A percentile compares a stretch with the other conserved stretches of the same genome.
These are phyloP conservation scores for Lutraria rhynchaena DNA, from an alignment of 1,140 invertebrate species.

Conservation along the genomic window DNA sequence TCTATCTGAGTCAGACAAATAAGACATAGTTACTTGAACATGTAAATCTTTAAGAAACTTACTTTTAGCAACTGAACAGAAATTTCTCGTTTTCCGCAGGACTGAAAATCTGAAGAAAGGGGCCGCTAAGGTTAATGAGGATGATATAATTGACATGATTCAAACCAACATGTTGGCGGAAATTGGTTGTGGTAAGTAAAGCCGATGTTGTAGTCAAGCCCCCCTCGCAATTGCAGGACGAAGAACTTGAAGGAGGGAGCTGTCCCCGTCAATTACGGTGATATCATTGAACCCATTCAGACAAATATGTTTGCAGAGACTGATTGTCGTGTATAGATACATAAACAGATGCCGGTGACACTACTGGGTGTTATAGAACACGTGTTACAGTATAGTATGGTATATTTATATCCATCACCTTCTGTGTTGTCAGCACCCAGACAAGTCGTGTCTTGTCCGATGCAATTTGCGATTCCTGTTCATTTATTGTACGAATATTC, in stretches of 20 bases:
- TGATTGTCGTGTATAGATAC: not conserved
- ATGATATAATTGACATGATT: slow-evolving; percentile 52
- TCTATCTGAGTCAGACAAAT: too few species aligned
- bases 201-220: too few species aligned
- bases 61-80: not conserved
- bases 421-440: too few species aligned
- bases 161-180: slow-evolving; percentile 54
- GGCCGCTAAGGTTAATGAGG: slow-evolving; percentile 41
- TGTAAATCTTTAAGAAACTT: too few species aligned
- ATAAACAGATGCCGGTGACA: not conserved
- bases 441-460: too few species aligned
- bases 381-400: too few species aligned
- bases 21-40: too few species aligned
- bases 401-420: too few species aligned
- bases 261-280: not conserved
- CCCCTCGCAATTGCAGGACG: not conserved
- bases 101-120: slow-evolving; percentile 53
- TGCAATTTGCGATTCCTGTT: too few species aligned
- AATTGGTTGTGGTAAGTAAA: slow-evolving; percentile 46
- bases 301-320: slow-evolving; percentile 13
- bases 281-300: not conserved
- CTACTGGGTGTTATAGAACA: too few species aligned
- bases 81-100: not conserved
- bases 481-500: too few species aligned
- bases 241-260: slow-evolving; percentile 5